phyloP scores from a whole-genome alignment of 2,113 vertebrate species.

The Nymphicus hollandicus region DNA sequence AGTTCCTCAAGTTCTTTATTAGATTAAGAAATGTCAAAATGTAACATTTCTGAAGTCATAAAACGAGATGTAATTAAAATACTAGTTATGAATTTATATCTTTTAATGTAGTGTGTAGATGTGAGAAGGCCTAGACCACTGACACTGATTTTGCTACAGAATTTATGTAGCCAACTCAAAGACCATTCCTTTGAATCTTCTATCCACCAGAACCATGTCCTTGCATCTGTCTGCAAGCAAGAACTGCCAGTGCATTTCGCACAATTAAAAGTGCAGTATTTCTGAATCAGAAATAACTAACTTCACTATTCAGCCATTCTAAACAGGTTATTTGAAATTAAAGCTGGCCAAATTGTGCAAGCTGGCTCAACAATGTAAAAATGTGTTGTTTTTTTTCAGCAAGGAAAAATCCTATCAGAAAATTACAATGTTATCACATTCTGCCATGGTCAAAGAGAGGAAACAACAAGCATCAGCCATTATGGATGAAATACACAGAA shows the following conservation, averaged over 20 bases:
- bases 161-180: neutral
- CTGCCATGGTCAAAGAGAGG: constrained; percentile 84
- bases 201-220: neutral
- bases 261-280: neutral
- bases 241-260: neutral
- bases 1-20: constrained; percentile 1
- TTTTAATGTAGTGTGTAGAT: neutral
- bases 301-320: neutral
- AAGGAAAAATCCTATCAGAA: constrained; percentile 45
- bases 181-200: neutral
- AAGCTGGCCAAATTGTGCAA: neutral
- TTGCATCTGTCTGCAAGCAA: constrained; percentile 1
- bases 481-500: constrained; percentile 87
- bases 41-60: neutral
- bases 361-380: constrained; percentile 33
- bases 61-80: neutral
- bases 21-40: constrained; percentile 1
- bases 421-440: constrained; percentile 83
- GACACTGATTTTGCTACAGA: neutral
- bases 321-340: neutral
- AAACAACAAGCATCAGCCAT: constrained; percentile 90
- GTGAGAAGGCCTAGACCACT: constrained; percentile 10
- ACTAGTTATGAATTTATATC: neutral
- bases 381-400: constrained; percentile 72
- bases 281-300: neutral